These are phyloP conservation scores for Hormaphis cornu DNA, from an alignment of 1,140 invertebrate species.

Conservation along the genomic window DNA sequence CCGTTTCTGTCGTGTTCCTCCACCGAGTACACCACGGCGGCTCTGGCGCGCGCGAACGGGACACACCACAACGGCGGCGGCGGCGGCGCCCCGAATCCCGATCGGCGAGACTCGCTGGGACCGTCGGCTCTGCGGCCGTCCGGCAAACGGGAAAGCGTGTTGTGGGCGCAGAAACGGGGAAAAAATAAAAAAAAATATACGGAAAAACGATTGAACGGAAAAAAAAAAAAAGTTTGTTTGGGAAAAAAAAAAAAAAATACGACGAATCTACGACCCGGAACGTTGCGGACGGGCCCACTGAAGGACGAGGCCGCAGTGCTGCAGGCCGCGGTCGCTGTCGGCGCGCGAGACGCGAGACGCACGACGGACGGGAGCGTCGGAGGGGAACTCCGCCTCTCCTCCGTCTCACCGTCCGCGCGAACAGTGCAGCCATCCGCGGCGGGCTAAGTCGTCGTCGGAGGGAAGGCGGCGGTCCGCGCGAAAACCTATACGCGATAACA, in stretches of 20 bases:
- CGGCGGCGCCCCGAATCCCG: too few relatives aligned
- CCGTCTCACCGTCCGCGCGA: not conserved
- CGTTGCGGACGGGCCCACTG: constrained; percentile 29
- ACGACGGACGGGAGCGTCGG: not conserved
- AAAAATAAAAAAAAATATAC: not conserved
- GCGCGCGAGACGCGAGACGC: not conserved
- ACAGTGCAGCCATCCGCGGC: not conserved
- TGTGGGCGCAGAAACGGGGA: not conserved
- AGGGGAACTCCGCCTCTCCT: not conserved
- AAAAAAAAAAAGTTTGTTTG: not conserved
- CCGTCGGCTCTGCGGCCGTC: too few relatives aligned
- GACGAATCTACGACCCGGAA: constrained; percentile 20
- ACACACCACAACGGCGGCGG: too few relatives aligned
- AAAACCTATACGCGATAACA: not conserved
- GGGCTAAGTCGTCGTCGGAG: not conserved
- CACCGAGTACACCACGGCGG: too few relatives aligned
- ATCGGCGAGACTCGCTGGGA: too few relatives aligned
- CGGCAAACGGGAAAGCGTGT: not conserved
- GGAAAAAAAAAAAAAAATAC: not conserved
- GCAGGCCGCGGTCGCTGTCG: not conserved
- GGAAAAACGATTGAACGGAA: not conserved
- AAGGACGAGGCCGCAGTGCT: constrained; percentile 31
- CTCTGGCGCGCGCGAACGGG: too few relatives aligned
- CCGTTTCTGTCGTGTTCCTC: too few relatives aligned
- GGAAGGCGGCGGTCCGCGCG: not conserved